A percentile compares a stretch with the other conserved stretches of the same genome.
These are phyloP conservation scores for Drepana falcataria DNA, from an alignment of 2,888 invertebrate species.

Conservation along the genomic window DNA sequence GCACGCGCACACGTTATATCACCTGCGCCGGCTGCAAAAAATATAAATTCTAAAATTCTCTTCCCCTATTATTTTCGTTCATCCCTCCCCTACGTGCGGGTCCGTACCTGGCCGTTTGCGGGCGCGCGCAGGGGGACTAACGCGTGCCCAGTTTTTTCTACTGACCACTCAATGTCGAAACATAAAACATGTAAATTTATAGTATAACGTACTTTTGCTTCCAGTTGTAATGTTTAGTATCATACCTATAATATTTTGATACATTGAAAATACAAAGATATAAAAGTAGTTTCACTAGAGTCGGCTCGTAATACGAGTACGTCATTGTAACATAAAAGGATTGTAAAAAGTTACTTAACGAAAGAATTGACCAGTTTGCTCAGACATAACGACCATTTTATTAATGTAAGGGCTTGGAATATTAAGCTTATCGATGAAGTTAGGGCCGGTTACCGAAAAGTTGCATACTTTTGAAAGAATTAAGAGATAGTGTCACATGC, in stretches of 20 bases:
- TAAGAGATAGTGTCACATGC: conserved; percentile 12
- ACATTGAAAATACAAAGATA: neutral
- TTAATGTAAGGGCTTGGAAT: neutral
- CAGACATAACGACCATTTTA: neutral
- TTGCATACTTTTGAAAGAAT: neutral
- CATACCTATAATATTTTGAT: neutral
- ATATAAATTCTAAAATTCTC: conserved; percentile 77
- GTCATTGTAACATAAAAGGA: too few species aligned
- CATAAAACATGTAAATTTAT: conserved; percentile 24
- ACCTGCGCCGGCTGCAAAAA: conserved; percentile 79
- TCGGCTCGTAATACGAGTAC: neutral
- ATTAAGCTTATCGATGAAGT: neutral
- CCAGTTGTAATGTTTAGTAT: neutral
- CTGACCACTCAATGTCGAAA: conserved; percentile 57
- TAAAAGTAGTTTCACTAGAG: neutral
- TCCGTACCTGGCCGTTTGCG: conserved; percentile 65
- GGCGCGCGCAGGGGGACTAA: conserved; percentile 43
- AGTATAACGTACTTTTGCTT: neutral
- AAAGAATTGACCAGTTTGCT: neutral
- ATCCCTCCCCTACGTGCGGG: conserved; percentile 77
- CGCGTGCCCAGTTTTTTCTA: conserved; percentile 70
- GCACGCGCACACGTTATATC: conserved; percentile 76
- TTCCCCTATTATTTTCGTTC: conserved; percentile 79
- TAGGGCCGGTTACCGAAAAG: neutral
- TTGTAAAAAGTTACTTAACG: neutral